Conservation (phyloP, 2,888 invertebrate species). For the Pyralis farinalis region DNA sequence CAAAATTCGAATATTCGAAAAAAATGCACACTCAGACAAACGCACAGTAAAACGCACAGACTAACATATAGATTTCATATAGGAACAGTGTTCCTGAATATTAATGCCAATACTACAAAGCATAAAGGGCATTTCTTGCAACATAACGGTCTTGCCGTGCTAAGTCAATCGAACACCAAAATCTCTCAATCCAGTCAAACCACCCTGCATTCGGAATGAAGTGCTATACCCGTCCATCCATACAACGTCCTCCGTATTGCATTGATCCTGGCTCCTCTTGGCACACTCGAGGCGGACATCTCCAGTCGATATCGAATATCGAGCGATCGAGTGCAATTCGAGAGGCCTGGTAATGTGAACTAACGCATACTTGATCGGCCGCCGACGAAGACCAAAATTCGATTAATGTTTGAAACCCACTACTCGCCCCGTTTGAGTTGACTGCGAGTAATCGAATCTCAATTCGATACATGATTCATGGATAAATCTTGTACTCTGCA, state of each 20-base stretch:
- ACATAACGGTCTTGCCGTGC: background rate
- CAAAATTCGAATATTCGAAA: too few relatives aligned
- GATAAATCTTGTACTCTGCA: background rate
- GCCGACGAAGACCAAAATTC: constrained; percentile 63
- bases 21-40: too few relatives aligned
- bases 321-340: constrained; percentile 57
- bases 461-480: constrained; percentile 31
- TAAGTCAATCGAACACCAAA: background rate
- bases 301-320: constrained; percentile 62
- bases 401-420: constrained; percentile 66
- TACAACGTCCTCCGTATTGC: constrained; percentile 30
- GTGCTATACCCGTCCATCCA: constrained; percentile 24
- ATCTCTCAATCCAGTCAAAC: constrained; percentile 17
- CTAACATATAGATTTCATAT: too few relatives aligned
- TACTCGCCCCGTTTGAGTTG: constrained; percentile 52
- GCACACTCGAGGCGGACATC: constrained; percentile 60
- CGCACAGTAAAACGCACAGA: too few relatives aligned
- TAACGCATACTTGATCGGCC: constrained; percentile 64
- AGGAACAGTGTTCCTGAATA: too few relatives aligned
- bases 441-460: constrained; percentile 57
- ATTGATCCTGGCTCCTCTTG: constrained; percentile 45
- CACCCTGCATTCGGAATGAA: constrained; percentile 30
- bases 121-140: too few relatives aligned
- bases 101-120: too few relatives aligned
- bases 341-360: constrained; percentile 64